Evolutionary conservation across 1,140 invertebrate species (phyloP).

Genomic region (Centruroides sculpturatus): DNA sequence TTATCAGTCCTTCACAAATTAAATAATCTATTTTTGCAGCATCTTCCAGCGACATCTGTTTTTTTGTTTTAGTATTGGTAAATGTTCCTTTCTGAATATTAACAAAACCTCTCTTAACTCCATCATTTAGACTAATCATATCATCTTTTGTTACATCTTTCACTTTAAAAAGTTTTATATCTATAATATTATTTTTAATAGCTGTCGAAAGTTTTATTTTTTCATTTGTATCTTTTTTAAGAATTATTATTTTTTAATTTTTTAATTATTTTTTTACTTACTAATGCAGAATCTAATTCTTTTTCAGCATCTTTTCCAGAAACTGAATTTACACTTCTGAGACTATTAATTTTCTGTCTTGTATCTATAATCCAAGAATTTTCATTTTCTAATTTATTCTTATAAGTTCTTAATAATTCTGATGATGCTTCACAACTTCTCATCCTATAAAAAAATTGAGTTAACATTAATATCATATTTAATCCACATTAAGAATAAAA

Average conservation of each 20-base stretch:
- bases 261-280: constrained; percentile 29
- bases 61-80: constrained; percentile 53
- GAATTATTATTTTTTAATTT: no score
- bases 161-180: no score
- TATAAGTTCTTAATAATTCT: constrained; percentile 69
- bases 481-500: no score
- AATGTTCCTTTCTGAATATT: constrained; percentile 56
- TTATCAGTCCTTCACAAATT: no score
- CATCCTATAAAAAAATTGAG: constrained; percentile 38
- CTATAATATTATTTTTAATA: no score
- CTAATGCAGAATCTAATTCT: constrained; percentile 61
- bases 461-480: no score
- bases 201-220: no score
- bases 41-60: constrained; percentile 50
- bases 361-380: constrained; percentile 72
- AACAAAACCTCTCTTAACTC: constrained; percentile 60
- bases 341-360: constrained; percentile 50
- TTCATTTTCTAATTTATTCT: constrained; percentile 68
- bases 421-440: constrained; percentile 72
- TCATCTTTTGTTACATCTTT: no score
- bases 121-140: constrained; percentile 41
- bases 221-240: no score
- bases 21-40: constrained; percentile 25
- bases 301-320: constrained; percentile 14
- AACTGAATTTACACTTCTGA: constrained; percentile 13